A percentile compares a stretch with the other conserved stretches of the same genome.
Conservation (phyloP, 2,888 invertebrate species). For the Ophonus ardosiacus region DNA sequence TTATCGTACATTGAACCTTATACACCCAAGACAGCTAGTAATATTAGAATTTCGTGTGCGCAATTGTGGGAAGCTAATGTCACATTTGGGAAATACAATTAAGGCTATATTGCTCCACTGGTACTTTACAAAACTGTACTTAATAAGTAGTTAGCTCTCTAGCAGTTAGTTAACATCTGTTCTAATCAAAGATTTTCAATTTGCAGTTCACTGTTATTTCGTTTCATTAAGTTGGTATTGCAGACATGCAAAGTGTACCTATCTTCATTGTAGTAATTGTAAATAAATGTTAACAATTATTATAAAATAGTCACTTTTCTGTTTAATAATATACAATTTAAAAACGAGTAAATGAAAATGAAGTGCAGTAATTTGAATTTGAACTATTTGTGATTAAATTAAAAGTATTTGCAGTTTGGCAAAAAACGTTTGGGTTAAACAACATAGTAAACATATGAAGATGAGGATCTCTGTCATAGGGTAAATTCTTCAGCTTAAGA, state of each 20-base stretch:
- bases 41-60: slow-evolving; percentile 21
- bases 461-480: too few relatives aligned
- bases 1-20: slow-evolving; percentile 25
- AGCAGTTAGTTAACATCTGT: slow-evolving; percentile 14
- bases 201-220: neutral
- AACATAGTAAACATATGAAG: neutral
- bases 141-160: slow-evolving; percentile 32
- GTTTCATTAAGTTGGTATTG: neutral
- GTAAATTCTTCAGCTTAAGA: too few relatives aligned
- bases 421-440: neutral
- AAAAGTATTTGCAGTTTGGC: neutral
- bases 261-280: too few relatives aligned
- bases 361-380: neutral
- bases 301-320: too few relatives aligned
- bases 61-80: slow-evolving; percentile 37
- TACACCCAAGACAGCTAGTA: slow-evolving; percentile 5
- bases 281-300: too few relatives aligned
- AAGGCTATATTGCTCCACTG: slow-evolving; percentile 21
- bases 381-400: slow-evolving; percentile 11
- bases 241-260: too few relatives aligned
- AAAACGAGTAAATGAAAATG: neutral
- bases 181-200: neutral
- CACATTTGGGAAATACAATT: slow-evolving; percentile 34
- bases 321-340: too few relatives aligned
- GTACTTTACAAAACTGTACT: slow-evolving; percentile 35